phyloP scores from a whole-genome alignment of 2,797 vertebrate genomes.

The Characodon lateralis region DNA sequence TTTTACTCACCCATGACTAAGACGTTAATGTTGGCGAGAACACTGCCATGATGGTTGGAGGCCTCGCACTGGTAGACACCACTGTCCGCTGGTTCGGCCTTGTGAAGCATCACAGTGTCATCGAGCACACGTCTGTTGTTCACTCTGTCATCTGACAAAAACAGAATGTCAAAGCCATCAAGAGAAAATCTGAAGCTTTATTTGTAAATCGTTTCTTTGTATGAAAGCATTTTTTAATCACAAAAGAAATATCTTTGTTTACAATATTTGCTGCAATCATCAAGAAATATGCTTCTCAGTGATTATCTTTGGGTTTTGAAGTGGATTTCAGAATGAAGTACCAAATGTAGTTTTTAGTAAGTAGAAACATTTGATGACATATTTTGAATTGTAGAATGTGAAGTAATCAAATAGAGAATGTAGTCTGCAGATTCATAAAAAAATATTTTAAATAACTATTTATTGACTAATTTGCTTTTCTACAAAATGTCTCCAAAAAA shows the following conservation, averaged over 20 bases:
- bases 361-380: not conserved
- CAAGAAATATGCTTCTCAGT: not conserved
- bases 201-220: not conserved
- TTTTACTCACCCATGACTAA: slow-evolving; percentile 88
- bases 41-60: slow-evolving; percentile 86
- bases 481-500: not conserved
- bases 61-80: slow-evolving; percentile 93
- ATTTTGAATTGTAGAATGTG: not conserved
- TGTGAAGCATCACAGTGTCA: slow-evolving; percentile 74
- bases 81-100: slow-evolving; percentile 83
- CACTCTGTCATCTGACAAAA: slow-evolving; percentile 62
- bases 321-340: not conserved
- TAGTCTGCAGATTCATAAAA: not conserved
- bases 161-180: slow-evolving; percentile 8
- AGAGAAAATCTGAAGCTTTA: not conserved
- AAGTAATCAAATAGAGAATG: not conserved
- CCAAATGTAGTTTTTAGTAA: not conserved
- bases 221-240: not conserved
- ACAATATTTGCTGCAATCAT: not conserved
- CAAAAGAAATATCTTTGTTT: not conserved
- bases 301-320: not conserved
- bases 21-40: slow-evolving; percentile 89
- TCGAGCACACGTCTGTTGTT: slow-evolving; percentile 62
- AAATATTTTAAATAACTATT: not conserved
- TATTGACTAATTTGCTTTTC: not conserved